Evolutionary conservation across 1,140 invertebrate genomes (phyloP), one percentile per base, ranked within the genome.

Genomic region (Leptonema lineaticorne): DNA sequence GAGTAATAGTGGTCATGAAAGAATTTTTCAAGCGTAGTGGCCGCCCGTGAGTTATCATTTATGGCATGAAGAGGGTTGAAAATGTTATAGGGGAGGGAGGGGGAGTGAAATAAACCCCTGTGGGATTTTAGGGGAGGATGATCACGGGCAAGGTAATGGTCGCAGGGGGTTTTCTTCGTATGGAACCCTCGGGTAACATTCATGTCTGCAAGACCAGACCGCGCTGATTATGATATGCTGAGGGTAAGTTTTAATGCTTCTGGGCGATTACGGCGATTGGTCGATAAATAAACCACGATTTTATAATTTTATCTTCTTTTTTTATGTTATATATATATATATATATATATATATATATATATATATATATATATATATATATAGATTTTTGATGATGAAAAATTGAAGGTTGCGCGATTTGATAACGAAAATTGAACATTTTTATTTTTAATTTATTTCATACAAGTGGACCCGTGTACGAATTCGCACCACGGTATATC

Each of bases 1-100:
- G 63, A 69, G 67, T 48, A 71, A 71, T 69, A 68, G 57, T 67
- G 63, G 67, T 68, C 70, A 71, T 71, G 67, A 71, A 71, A 69
- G 70, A 71, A 71, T 71, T 71, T 69, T 66, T 71, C 70, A 68
- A 69, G 58, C 46, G 48, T 30, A 56, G 50, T 37, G 70, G 58
- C 67, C 56, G 48, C 67, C 46, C 63, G 27, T 69, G 30, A 68
- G 67, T 63, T 70, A 70, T 67, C 64, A 67, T 59, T 63, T 60
- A 27, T 24, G 56, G 60, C 16, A 26, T 16, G 29, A 57, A 58
- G 24, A 59, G 68, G 63, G 30, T 27, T 53, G 48, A 68, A 60
- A 53, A 14, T 20, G 50, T 20, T 37, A 37, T 37, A 18, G 46
- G 6, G 46, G 46, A 16, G 46, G 20, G n/a, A n/a, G n/a, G n/a